Evolutionary conservation across 2,797 vertebrate species (phyloP), one percentile per base, ranked within the genome.

Genomic region (Catamblyrhynchus diadema): DNA sequence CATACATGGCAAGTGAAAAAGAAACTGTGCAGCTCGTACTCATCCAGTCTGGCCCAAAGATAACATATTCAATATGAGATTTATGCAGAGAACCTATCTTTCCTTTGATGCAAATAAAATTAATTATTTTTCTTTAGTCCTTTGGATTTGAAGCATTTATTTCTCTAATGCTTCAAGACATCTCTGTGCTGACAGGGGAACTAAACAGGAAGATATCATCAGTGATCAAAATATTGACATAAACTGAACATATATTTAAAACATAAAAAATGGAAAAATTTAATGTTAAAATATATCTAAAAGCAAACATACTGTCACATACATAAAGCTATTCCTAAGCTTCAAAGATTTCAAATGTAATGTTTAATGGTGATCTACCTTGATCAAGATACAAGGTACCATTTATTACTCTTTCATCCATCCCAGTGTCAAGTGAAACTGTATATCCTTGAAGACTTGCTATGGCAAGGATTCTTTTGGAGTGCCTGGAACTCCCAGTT

Each of bases 371-470:
- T 81, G 30, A 78, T 32, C 28, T 45, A 33, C 22, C 24, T 62
- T 45, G 47, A 64, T 73, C 42, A 83, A 85, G 28, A 47, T 17
- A 53, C 5, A 62, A 81, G 22, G 24, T n/a, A 66, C 4, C 12
- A 20, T 72, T 78, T 74, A 23, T 7, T 69, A 22, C 5, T 24
- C 28, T 89, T 90, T 65, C 28, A 83, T 51, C 10, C 19, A 88
- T 45, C 10, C 21, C 35, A 42, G 3, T 13, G 42, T 57, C 35
- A 67, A 21, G 56, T 23, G 86, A 47, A 92, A 72, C 27, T 27
- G 14, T 24, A 20, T n/a, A 18, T 30, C 57, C 32, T 66, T 39
- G 16, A n/a, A 0, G 0, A 33, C 32, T 67, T 61, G n/a, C 3
- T 23, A 9, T 24, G 56, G 20, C 16, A 71, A 25, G 37, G 15